phyloP scores from a whole-genome alignment of 2,888 invertebrate species.

The Agrilus biguttatus region DNA sequence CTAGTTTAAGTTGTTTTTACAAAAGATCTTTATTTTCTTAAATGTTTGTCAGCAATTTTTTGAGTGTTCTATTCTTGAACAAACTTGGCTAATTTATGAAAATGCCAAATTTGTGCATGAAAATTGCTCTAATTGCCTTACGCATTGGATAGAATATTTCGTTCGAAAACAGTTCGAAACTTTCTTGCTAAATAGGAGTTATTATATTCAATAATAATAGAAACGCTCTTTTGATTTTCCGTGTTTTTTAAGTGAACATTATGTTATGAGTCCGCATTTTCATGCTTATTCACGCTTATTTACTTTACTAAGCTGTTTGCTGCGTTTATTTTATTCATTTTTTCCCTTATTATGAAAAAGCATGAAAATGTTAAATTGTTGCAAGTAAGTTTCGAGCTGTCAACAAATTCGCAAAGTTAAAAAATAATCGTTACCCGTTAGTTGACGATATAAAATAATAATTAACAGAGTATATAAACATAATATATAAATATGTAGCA shows the following conservation, averaged over 20 bases:
- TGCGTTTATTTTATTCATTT: neutral
- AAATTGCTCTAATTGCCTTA: too few relatives aligned
- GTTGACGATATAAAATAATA: slow-evolving; percentile 29
- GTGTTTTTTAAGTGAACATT: slow-evolving; percentile 3
- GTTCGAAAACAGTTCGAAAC: slow-evolving; percentile 8
- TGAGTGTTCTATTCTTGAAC: neutral
- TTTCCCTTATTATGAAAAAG: neutral
- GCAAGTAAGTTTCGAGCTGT: neutral
- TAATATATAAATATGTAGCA: slow-evolving; percentile 31
- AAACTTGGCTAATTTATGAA: too few relatives aligned
- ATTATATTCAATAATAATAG: slow-evolving; percentile 6
- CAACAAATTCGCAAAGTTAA: slow-evolving; percentile 5
- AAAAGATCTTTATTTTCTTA: slow-evolving; percentile 28
- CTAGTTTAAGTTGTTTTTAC: slow-evolving; percentile 23
- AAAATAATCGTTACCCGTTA: slow-evolving; percentile 30
- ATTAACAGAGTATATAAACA: slow-evolving; percentile 25
- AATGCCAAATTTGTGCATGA: too few relatives aligned
- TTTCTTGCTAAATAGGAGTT: slow-evolving; percentile 11
- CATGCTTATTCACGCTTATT: too few relatives aligned
- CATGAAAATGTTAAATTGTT: neutral
- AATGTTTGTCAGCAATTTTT: neutral
- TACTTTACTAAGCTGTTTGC: too few relatives aligned
- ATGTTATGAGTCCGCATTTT: neutral
- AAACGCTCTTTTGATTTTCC: slow-evolving; percentile 4
- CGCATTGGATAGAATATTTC: slow-evolving; percentile 7